Evolutionary conservation across 1,140 invertebrate genomes (phyloP).

Genomic region (Mercenaria mercenaria): DNA sequence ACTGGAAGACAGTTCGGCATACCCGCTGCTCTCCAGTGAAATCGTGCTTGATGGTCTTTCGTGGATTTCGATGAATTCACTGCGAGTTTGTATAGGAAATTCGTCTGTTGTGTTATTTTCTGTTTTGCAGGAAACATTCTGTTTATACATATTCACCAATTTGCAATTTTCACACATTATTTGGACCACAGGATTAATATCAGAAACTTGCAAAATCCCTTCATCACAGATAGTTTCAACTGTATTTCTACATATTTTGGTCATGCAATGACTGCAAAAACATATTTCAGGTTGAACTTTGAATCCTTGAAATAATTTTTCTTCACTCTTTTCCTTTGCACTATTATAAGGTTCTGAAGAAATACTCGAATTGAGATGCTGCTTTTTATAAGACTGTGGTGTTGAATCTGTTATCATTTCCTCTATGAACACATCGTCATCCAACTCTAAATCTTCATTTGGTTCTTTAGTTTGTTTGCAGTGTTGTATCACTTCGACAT

Average conservation of each 20-base stretch:
- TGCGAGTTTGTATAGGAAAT: no score
- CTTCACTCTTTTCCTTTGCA: neutral
- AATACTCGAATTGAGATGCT: neutral
- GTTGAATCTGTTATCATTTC: neutral
- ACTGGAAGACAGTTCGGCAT: slow-evolving; percentile 15
- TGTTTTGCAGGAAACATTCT: neutral
- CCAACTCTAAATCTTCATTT: neutral
- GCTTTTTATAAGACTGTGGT: neutral
- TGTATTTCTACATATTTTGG: neutral
- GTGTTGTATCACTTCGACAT: neutral
- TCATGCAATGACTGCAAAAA: neutral
- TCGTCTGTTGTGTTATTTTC: neutral
- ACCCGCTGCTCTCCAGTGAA: slow-evolving; percentile 21
- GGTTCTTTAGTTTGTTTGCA: neutral
- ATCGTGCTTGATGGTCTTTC: neutral
- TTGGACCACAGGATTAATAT: neutral
- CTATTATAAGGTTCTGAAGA: neutral
- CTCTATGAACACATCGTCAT: slow-evolving; percentile 14
- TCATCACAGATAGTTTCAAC: neutral
- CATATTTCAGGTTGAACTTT: neutral
- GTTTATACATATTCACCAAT: neutral
- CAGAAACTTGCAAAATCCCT: neutral
- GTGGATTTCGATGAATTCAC: no score
- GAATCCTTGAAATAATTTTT: neutral
- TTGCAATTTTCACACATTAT: neutral